Evolutionary conservation across 30 jellyfish, hydroid and myxozoan species (phyloP).

Genomic region (Pelagia noctiluca): DNA sequence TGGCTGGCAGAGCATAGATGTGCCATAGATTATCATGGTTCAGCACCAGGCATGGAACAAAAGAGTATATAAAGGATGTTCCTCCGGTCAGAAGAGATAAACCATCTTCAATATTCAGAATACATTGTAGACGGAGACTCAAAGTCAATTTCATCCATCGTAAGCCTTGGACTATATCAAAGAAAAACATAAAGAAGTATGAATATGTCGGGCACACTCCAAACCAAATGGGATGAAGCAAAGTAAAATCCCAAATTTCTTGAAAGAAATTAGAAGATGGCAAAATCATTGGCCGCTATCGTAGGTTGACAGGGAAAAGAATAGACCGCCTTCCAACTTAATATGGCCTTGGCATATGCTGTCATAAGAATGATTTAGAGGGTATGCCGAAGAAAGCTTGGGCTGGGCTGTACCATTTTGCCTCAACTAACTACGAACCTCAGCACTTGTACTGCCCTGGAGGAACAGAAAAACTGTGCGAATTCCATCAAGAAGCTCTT

Average conservation of each 20-base stretch:
- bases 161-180: conserved; percentile 2
- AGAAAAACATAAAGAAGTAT: conserved; percentile 4
- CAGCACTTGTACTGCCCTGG: conserved; percentile 9
- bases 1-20: conserved; percentile 58
- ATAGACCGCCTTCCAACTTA: conserved; percentile 21
- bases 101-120: conserved; percentile 28
- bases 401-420: conserved; percentile 16
- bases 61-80: conserved; percentile 36
- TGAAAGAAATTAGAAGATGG: no score
- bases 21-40: conserved; percentile 30
- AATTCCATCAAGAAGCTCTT: conserved; percentile 10
- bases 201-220: conserved; percentile 43
- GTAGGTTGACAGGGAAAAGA: conserved; percentile 27
- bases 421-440: conserved; percentile 43
- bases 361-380: conserved; percentile 29
- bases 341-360: conserved; percentile 20
- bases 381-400: conserved; percentile 18
- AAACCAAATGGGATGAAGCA: conserved; percentile 34
- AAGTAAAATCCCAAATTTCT: not conserved
- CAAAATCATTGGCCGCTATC: conserved; percentile 10
- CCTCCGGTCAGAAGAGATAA: conserved; percentile 13
- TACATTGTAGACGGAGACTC: no score
- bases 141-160: no score
- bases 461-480: conserved; percentile 37
- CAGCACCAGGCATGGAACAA: no score